Conservation (phyloP, 2,888 invertebrate species). For the Yponomeuta sedellus region DNA sequence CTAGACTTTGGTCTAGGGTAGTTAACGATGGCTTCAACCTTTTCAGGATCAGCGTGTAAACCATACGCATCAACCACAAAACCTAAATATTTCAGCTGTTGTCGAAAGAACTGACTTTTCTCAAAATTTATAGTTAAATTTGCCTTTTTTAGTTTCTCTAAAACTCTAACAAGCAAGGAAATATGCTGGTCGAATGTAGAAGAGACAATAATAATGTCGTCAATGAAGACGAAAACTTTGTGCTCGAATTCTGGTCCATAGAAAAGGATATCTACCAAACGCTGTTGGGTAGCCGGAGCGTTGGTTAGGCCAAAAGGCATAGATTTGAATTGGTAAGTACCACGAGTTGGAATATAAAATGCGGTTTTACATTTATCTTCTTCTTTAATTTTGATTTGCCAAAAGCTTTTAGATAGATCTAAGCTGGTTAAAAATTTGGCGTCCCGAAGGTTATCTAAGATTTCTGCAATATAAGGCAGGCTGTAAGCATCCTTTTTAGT, state of each 20-base stretch:
- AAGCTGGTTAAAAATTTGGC: constrained; percentile 26
- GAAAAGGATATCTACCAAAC: constrained; percentile 17
- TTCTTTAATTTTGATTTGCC: constrained; percentile 16
- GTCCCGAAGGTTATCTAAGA: constrained; percentile 29
- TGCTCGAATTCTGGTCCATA: constrained; percentile 21
- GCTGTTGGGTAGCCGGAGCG: constrained; percentile 16
- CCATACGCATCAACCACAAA: constrained; percentile 26
- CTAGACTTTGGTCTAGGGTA: constrained; percentile 25
- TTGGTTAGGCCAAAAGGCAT: constrained; percentile 24
- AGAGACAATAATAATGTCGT: constrained; percentile 26
- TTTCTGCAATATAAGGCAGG: constrained; percentile 28
- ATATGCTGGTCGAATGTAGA: constrained; percentile 24
- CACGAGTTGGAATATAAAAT: constrained; percentile 23
- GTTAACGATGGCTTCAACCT: constrained; percentile 25
- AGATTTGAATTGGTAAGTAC: constrained; percentile 22
- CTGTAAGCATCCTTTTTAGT: constrained; percentile 23
- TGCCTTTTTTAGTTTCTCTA: constrained; percentile 23
- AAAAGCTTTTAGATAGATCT: constrained; percentile 25
- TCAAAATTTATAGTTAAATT: constrained; percentile 27
- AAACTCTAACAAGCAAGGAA: constrained; percentile 19
- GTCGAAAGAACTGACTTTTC: constrained; percentile 27
- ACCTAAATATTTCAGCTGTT: constrained; percentile 24
- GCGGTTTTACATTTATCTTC: constrained; percentile 15
- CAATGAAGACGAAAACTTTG: constrained; percentile 24
- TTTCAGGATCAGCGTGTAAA: constrained; percentile 26